Conservation (phyloP, 1,140 invertebrate genomes). For the Zaprionus davidi region DNA sequence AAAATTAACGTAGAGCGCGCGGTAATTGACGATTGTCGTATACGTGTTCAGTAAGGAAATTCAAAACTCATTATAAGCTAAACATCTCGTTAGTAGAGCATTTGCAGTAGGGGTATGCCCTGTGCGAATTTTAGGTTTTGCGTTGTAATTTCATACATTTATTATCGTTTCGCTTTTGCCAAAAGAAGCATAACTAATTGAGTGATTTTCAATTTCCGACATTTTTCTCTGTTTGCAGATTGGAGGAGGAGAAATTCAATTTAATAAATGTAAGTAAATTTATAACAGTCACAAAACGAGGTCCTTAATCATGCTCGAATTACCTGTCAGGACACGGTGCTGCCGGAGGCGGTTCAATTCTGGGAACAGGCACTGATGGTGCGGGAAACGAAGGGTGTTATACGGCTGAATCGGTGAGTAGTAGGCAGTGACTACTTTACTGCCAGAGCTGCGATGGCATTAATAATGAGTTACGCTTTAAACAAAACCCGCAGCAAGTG, state of each 20-base stretch:
- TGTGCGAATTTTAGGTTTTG: not conserved
- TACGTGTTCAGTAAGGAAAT: not conserved
- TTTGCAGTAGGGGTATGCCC: not conserved
- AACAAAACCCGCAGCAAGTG: constrained; percentile 86
- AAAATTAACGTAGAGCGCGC: not conserved
- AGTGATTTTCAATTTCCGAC: constrained; percentile 10
- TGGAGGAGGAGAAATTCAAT: constrained; percentile 91
- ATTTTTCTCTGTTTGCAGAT: constrained; percentile 86
- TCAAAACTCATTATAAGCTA: too few relatives aligned
- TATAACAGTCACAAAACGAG: not conserved
- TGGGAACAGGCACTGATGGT: constrained; percentile 97
- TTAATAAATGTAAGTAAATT: constrained; percentile 92
- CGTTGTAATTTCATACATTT: not conserved
- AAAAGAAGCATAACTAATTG: constrained; percentile 15
- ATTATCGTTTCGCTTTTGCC: not conserved
- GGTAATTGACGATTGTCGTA: not conserved
- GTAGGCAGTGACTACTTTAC: constrained; percentile 6
- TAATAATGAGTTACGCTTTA: constrained; percentile 2
- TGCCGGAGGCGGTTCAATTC: constrained; percentile 95
- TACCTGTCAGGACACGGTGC: constrained; percentile 90
- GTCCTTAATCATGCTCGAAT: constrained; percentile 3
- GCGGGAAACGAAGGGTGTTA: constrained; percentile 91
- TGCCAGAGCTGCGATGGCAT: not conserved
- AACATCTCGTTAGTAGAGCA: not conserved
- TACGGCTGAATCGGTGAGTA: constrained; percentile 93